Base-by-base conservation (phyloP, 2,888 invertebrate genomes). In the Orthosia gracilis region DNA sequence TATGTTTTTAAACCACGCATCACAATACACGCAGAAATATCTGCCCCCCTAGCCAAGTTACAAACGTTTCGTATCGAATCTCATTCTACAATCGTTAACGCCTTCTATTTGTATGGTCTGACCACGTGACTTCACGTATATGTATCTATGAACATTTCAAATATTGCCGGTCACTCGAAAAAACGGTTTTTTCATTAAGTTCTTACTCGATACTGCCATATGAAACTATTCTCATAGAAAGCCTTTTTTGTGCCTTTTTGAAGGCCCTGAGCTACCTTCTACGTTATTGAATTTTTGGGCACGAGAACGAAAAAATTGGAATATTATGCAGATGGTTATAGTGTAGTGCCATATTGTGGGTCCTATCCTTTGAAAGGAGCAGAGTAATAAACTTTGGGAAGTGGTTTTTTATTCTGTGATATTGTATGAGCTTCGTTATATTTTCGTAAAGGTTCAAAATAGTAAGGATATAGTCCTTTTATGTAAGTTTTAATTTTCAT, bases 261-360 rank as follows among this genome's bases (percentile, higher is more conserved):
- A 62, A 23, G n/a, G 26, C 57, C 17, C 9, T 26, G n/a, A 66
- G 65, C 54, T 71, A 73, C 54, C 31, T 50, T 50, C 31, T n/a
- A 47, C 18, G 57, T 71, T 80, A 84, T 80, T 84, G 76, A 78
- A 82, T 78, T 82, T 85, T 84, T 80, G 58, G 69, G n/a, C 21
- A 52, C 55, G 65, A 54, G 23, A 40, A 54, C 55, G 68, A 55
- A 69, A 62, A 58, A 65, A 77, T 72, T 59, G 63, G 40, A 26
- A 72, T 79, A 85, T 85, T 83, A 83, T 84, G 71, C 67, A 59
- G 54, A 82, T 57, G 54, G 67, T 69, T 73, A 69, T 65, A 68
- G 64, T 70, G 57, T 71, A 57, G 54, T 52, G 47, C 52, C 66
- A 69, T 80, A 80, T 82, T 78, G 72, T 74, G 54, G 65, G 65